Conservation (phyloP, 2,113 vertebrate genomes). For the Tragulus kanchil region DNA sequence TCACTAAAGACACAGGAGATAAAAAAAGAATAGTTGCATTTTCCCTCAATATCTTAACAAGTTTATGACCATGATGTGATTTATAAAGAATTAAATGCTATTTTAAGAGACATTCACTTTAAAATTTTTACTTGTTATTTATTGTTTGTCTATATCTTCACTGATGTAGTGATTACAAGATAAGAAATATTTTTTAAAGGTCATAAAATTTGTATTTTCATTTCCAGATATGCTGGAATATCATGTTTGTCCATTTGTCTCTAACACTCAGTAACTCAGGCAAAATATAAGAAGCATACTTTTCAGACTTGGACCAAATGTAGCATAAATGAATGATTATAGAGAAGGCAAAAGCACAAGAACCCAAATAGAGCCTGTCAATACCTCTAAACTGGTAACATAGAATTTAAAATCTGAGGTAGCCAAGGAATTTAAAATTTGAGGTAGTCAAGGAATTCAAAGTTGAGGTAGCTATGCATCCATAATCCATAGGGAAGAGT, state of each 20-base stretch:
- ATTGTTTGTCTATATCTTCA: background rate
- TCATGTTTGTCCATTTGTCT: background rate
- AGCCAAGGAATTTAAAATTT: background rate
- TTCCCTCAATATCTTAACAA: background rate
- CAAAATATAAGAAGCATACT: background rate
- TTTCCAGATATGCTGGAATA: background rate
- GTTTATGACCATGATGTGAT: background rate
- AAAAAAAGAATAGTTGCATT: background rate
- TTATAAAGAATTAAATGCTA: slow-evolving; percentile 4
- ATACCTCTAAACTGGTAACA: background rate
- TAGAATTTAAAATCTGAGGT: background rate
- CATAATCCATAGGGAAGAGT: background rate
- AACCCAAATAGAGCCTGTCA: background rate
- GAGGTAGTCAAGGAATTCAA: background rate
- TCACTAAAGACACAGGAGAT: background rate
- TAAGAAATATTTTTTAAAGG: background rate
- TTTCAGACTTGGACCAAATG: background rate
- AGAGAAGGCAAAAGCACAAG: background rate
- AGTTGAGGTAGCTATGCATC: background rate
- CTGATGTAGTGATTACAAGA: background rate
- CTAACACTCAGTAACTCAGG: background rate
- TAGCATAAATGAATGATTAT: background rate
- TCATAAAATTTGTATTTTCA: background rate
- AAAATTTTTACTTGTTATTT: background rate
- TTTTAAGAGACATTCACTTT: background rate